These are phyloP conservation scores for Tubulanus polymorphus DNA, from an alignment of 2,888 invertebrate genomes.

Conservation along the genomic window DNA sequence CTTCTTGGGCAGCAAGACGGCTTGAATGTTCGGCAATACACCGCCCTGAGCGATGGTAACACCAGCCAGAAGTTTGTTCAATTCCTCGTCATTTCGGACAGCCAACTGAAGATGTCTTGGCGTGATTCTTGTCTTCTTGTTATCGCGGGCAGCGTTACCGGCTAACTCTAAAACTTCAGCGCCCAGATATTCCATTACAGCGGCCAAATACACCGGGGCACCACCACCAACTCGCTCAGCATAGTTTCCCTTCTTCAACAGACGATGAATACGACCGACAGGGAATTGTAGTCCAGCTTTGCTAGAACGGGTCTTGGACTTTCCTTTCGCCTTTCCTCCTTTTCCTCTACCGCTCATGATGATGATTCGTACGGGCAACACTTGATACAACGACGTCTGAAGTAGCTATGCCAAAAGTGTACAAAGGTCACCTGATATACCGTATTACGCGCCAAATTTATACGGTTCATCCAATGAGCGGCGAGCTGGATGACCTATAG, in stretches of 20 bases:
- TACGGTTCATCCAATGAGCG: no score
- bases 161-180: constrained; percentile 61
- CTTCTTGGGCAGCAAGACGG: constrained; percentile 69
- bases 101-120: constrained; percentile 74
- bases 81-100: no score
- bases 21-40: constrained; percentile 73
- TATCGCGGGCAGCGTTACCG: constrained; percentile 55
- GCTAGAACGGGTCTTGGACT: constrained; percentile 49
- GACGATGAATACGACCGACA: constrained; percentile 53
- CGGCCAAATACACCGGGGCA: constrained; percentile 53
- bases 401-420: no score
- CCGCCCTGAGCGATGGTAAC: no score
- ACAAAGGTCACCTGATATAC: no score
- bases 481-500: no score
- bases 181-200: constrained; percentile 57
- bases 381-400: no score
- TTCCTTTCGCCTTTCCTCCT: constrained; percentile 52
- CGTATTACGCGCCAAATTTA: no score
- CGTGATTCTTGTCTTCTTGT: constrained; percentile 66
- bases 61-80: no score
- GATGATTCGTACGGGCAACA: no score
- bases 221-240: constrained; percentile 54
- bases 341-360: constrained; percentile 54
- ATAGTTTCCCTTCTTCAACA: constrained; percentile 53
- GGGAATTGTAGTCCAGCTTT: constrained; percentile 54